A percentile compares a stretch with the other conserved stretches of the same genome.
These are phyloP conservation scores for Plodia interpunctella DNA, from an alignment of 1,140 invertebrate genomes.

Conservation along the genomic window DNA sequence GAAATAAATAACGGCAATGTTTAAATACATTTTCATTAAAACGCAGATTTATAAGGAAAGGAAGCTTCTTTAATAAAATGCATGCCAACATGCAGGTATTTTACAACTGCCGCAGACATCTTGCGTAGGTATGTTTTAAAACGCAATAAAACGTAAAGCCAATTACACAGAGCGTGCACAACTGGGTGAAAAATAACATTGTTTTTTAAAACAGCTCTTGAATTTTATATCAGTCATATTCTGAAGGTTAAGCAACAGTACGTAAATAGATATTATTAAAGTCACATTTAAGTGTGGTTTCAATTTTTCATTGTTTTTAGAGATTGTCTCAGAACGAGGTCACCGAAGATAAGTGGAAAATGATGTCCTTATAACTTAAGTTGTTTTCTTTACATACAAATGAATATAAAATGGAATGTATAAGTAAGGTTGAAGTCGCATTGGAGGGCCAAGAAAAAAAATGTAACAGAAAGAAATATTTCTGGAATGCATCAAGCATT, in stretches of 20 bases:
- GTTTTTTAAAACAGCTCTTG: slow-evolving; percentile 4
- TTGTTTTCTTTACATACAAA: too few species aligned
- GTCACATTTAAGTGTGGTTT: neutral
- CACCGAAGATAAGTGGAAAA: too few species aligned
- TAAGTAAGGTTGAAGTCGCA: too few species aligned
- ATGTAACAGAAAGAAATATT: too few species aligned
- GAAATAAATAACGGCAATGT: too few species aligned
- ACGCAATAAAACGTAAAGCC: slow-evolving; percentile 26
- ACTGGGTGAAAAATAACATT: slow-evolving; percentile 19
- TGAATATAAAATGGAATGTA: too few species aligned
- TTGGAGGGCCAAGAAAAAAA: too few species aligned
- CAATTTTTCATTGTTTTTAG: too few species aligned
- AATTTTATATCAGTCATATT: neutral
- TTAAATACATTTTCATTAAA: too few species aligned
- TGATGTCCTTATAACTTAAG: too few species aligned
- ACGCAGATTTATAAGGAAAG: neutral
- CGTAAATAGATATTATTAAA: neutral
- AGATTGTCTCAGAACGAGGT: too few species aligned
- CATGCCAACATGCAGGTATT: neutral
- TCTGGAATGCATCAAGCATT: too few species aligned
- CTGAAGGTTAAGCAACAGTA: slow-evolving; percentile 7
- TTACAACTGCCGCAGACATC: slow-evolving; percentile 15
- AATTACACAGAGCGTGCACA: slow-evolving; percentile 48
- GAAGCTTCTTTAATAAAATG: neutral
- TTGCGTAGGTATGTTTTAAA: slow-evolving; percentile 29